Percentiles rank a stretch among this genome's conserved stretches.
These are phyloP conservation scores for Pygoscelis adeliae DNA, from an alignment of 2,113 vertebrate species.

Conservation along the genomic window DNA sequence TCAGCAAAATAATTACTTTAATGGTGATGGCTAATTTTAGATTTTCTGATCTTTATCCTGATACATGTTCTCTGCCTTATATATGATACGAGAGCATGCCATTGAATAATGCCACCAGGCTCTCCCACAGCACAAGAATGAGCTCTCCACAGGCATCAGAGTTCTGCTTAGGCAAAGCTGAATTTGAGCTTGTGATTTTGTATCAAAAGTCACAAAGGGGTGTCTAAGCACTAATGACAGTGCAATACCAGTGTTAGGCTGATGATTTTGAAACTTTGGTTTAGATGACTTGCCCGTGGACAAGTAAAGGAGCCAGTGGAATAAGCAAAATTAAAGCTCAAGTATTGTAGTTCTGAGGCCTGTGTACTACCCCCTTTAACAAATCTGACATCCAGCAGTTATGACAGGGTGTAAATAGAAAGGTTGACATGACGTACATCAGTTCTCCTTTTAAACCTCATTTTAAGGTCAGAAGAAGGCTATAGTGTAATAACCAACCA, in stretches of 20 bases:
- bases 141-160: neutral
- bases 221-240: neutral
- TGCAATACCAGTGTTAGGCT: neutral
- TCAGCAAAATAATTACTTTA: neutral
- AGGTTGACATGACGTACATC: neutral
- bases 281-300: neutral
- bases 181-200: neutral
- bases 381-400: neutral
- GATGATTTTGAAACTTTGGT: neutral
- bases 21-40: neutral
- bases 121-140: neutral
- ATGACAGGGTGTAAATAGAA: neutral
- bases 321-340: neutral
- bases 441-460: neutral
- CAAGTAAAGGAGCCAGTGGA: neutral
- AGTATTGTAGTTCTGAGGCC: neutral
- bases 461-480: neutral
- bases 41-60: neutral
- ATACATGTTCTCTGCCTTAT: neutral
- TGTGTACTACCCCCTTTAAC: neutral
- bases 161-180: neutral
- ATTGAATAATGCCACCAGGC: neutral
- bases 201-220: neutral
- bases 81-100: neutral
- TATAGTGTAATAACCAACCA: neutral